phyloP scores from a whole-genome alignment of 2,888 invertebrate species.

The Artemia sp. region DNA sequence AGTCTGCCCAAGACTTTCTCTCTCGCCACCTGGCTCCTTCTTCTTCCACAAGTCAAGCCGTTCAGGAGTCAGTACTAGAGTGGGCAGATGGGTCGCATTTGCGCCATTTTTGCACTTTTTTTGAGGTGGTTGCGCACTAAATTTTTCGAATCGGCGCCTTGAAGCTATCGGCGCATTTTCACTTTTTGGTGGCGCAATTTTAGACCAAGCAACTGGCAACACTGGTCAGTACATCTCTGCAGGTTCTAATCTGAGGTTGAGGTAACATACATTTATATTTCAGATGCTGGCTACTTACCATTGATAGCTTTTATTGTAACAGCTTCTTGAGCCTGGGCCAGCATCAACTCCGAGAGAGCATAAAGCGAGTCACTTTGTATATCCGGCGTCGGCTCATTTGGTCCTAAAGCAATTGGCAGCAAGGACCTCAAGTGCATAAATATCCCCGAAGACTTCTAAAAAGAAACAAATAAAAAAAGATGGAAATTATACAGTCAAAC shows the following conservation, averaged over 20 bases:
- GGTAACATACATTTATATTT: background rate
- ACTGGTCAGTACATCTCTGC: background rate
- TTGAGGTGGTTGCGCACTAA: no score
- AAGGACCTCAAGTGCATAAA: constrained; percentile 58
- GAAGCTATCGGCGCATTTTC: no score
- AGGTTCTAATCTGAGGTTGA: background rate
- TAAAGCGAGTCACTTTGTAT: constrained; percentile 75
- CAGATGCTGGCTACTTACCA: constrained; percentile 37
- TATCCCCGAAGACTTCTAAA: constrained; percentile 72
- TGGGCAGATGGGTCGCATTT: no score
- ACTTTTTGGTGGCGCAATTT: no score
- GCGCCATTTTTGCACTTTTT: no score
- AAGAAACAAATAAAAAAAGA: constrained; percentile 23
- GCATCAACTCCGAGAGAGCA: constrained; percentile 71
- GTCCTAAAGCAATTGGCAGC: constrained; percentile 61
- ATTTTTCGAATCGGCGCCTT: no score
- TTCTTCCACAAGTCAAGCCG: no score
- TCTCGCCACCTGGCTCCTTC: no score
- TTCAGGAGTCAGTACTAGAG: no score
- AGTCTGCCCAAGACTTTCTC: no score
- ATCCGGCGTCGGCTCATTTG: constrained; percentile 84
- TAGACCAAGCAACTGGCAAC: no score
- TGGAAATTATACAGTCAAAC: no score
- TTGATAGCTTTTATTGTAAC: constrained; percentile 84
- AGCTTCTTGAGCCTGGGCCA: constrained; percentile 96